A percentile compares a stretch with the other conserved stretches of the same genome.
phyloP scores from a whole-genome alignment of 2,888 invertebrate genomes.

The Synanthedon tipuliformis region DNA sequence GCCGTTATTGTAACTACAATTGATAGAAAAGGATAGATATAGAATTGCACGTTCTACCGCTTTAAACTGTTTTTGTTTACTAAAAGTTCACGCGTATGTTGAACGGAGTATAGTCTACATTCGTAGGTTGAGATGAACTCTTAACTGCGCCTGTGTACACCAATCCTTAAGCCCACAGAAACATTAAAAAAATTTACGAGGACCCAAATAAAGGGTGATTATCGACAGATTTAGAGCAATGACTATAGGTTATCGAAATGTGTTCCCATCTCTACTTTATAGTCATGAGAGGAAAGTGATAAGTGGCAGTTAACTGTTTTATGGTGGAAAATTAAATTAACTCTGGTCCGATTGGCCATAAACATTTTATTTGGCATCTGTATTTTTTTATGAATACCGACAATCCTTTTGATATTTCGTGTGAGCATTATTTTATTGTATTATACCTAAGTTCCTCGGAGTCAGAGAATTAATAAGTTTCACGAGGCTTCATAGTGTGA shows the following conservation, averaged over 20 bases:
- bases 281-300: constrained; percentile 24
- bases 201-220: constrained; percentile 41
- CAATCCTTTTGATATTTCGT: too few species aligned
- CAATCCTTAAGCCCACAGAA: constrained; percentile 19
- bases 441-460: too few species aligned
- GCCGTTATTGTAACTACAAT: too few species aligned
- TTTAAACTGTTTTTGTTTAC: too few species aligned
- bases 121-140: too few species aligned
- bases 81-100: too few species aligned
- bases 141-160: constrained; percentile 14
- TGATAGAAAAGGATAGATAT: too few species aligned
- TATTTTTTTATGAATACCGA: not conserved
- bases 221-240: constrained; percentile 33
- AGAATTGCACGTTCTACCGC: too few species aligned
- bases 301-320: constrained; percentile 24
- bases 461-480: too few species aligned
- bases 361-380: not conserved
- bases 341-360: not conserved
- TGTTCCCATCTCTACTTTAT: constrained; percentile 41
- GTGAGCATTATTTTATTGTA: too few species aligned
- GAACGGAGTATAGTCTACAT: too few species aligned
- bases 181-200: constrained; percentile 50
- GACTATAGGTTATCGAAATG: constrained; percentile 28
- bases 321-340: not conserved
- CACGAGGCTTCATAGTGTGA: too few species aligned